Evolutionary conservation across 2,888 invertebrate species (phyloP), one percentile per base, ranked within the genome.

Genomic region (Byasa hedistus): DNA sequence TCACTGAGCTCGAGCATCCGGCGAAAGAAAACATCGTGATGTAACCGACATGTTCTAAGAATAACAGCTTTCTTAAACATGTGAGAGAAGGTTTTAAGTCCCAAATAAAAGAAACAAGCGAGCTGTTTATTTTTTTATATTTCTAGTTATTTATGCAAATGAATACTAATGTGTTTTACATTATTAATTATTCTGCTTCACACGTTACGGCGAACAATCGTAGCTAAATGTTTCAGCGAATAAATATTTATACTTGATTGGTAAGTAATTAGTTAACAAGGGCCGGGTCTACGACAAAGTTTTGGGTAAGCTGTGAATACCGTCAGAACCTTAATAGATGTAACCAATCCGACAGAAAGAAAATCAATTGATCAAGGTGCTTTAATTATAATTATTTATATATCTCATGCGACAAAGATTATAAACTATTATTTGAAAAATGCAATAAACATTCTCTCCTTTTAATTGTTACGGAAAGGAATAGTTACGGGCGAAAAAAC

Each of bases 231-330:
- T 75, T 74, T 68, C 64, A 66, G 71, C 69, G 70, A 67, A 73
- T 76, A 75, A 76, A 78, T 76, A 77, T 77, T 78, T 75, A 76
- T 77, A 79, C 78, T 80, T 81, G 78, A 83, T 83, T 76, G 79
- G 76, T 74, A 77, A 79, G 81, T 83, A 85, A 86, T 85, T 82
- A 83, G 80, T 79, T 76, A 74, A 73, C 72, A 69, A 73, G 71
- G 77, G 75, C 70, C 72, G 67, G 76, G 74, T 72, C 69, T 71
- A 69, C 64, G 68, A 69, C 69, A 78, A 84, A 86, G 76, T 85
- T 86, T 82, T 62, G 76, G 78, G 76, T 63, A 63, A 63, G 54
- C 61, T 63, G 68, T 66, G 70, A 68, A 69, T 70, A 69, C 67
- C 68, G 69, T 62, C 67, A 69, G 62, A 71, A 71, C 68, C 70